Conservation (phyloP, 2,113 vertebrate species). For the Brachyhypopomus gauderio region DNA sequence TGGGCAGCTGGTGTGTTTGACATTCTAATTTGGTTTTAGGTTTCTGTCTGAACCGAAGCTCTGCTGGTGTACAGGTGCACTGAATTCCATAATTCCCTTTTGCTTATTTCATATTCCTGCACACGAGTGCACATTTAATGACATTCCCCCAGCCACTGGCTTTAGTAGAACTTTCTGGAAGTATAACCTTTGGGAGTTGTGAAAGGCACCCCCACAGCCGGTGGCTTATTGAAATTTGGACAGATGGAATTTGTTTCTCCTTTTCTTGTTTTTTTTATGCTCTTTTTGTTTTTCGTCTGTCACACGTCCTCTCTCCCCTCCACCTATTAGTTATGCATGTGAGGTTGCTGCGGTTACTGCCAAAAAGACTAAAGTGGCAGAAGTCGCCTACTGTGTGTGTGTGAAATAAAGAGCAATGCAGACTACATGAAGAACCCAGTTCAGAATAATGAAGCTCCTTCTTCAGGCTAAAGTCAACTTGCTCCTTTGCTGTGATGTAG, state of each 20-base stretch:
- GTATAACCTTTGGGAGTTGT: constrained; percentile 69
- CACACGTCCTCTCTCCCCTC: constrained; percentile 48
- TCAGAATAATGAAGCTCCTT: constrained; percentile 23
- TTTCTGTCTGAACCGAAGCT: constrained; percentile 39
- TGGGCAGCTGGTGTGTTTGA: constrained; percentile 64
- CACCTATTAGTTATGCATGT: constrained; percentile 61
- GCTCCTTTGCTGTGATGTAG: constrained; percentile 18
- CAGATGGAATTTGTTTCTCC: constrained; percentile 70
- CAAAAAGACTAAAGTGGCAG: constrained; percentile 60
- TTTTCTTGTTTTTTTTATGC: constrained; percentile 47
- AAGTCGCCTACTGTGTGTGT: constrained; percentile 52
- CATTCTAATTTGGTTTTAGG: constrained; percentile 55
- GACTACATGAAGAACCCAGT: constrained; percentile 50
- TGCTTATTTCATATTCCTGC: constrained; percentile 19
- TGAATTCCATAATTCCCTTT: constrained; percentile 41
- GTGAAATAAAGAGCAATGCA: constrained; percentile 62
- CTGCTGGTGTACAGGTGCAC: constrained; percentile 33
- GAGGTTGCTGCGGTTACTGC: constrained; percentile 53
- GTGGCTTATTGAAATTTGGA: constrained; percentile 69
- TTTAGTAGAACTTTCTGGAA: constrained; percentile 51
- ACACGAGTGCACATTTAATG: constrained; percentile 23
- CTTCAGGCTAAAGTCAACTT: background rate
- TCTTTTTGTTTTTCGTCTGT: constrained; percentile 45
- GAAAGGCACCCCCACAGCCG: constrained; percentile 68
- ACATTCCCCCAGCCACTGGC: constrained; percentile 27